phyloP scores from a whole-genome alignment of 2,888 invertebrate genomes.

The Xanthia togata region DNA sequence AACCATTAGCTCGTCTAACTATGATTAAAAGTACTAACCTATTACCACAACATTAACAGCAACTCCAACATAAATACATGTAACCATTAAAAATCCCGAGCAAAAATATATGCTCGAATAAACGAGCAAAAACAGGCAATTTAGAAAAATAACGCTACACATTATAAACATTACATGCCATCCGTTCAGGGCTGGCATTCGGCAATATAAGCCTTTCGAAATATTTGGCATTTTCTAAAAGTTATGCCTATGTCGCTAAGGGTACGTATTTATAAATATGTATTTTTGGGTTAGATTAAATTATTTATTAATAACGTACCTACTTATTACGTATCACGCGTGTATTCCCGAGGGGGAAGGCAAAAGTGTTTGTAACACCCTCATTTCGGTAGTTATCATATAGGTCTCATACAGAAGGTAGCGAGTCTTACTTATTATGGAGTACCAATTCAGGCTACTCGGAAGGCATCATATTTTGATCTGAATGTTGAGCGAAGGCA shows the following conservation, averaged over 20 bases:
- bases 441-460: too few species aligned
- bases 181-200: slow-evolving; percentile 50
- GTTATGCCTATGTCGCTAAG: slow-evolving; percentile 49
- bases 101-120: slow-evolving; percentile 40
- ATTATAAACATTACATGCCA: slow-evolving; percentile 39
- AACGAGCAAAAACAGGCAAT: slow-evolving; percentile 51
- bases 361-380: not conserved
- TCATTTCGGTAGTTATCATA: not conserved
- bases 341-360: not conserved
- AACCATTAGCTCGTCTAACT: not conserved
- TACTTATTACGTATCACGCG: not conserved
- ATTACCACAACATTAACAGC: slow-evolving; percentile 7
- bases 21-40: not conserved
- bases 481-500: not conserved
- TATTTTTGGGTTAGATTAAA: slow-evolving; percentile 52
- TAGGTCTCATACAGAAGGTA: too few species aligned
- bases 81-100: slow-evolving; percentile 38
- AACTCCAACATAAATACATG: slow-evolving; percentile 5
- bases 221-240: slow-evolving; percentile 58
- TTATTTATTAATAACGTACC: slow-evolving; percentile 39
- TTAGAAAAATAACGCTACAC: slow-evolving; percentile 58
- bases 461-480: not conserved
- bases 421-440: too few species aligned
- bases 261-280: slow-evolving; percentile 43
- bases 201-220: slow-evolving; percentile 48